Evolutionary conservation across 2,113 vertebrate species (phyloP), one percentile per base, ranked within the genome.

Genomic region (Catagonus wagneri): DNA sequence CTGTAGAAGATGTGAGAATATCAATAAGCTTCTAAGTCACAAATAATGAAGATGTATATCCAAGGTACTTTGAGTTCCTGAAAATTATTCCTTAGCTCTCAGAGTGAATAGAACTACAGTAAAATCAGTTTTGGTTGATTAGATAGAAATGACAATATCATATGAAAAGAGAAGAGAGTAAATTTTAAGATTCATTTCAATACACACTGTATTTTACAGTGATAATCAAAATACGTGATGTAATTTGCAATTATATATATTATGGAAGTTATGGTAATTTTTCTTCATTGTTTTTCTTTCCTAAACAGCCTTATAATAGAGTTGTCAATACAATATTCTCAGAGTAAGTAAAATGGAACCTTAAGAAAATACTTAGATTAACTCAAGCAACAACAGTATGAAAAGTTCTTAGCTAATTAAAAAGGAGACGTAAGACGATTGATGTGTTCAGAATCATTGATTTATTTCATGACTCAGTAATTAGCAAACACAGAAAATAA

Each of bases 81-180:
- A 89, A 94, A 89, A 79, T 56, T 81, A 94, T 89, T 94, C 68
- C 36, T 72, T 60, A 60, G 20, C 3, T 93, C 50, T 36, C 60
- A 60, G 10, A 89, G 20, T 75, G 12, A 89, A 76, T 58, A 79
- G 4, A 85, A 76, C 66, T 71, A 72, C 1, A 29, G 20, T 34
- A 32, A 84, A 92, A 61, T 83, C 6, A 65, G 4, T 34, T 81
- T 78, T 20, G 19, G 7, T 69, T 93, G n/a, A 91, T 83, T 84
- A 79, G 19, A 27, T 81, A 78, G 34, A 81, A 50, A 85, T 83
- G 36, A 36, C 17, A 94, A 36, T n/a, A 11, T 56, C n/a, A 91
- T 89, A 54, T 60, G 22, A 58, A 72, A 89, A 65, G 9, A 60
- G 29, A 54, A 54, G 0, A n/a, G 36, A 44, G 56, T 79, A 75